These are phyloP conservation scores for Julus scandinavius DNA, from an alignment of 2,888 invertebrate genomes.

Conservation along the genomic window DNA sequence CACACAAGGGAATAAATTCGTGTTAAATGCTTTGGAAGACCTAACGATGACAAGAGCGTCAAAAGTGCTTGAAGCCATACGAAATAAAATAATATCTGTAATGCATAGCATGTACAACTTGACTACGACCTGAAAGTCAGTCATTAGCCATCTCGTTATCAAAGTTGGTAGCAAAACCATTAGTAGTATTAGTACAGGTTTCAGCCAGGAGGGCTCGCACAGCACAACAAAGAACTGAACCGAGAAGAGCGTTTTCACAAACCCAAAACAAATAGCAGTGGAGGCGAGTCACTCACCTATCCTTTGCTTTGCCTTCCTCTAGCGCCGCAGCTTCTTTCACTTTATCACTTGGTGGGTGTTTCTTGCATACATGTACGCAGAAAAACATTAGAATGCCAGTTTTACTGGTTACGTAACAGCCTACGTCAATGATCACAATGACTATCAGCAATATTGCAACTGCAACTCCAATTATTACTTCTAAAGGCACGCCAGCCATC, in stretches of 20 bases:
- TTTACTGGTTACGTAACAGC: conserved; percentile 78
- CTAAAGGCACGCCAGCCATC: conserved; percentile 60
- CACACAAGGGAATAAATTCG: neutral
- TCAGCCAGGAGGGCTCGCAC: neutral
- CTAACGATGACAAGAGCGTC: conserved; percentile 3
- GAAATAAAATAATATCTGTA: conserved; percentile 33
- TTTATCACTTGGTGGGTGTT: conserved; percentile 61
- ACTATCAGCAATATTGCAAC: conserved; percentile 82
- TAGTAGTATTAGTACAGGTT: conserved; percentile 26
- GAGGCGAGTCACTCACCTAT: conserved; percentile 53
- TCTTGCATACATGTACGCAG: conserved; percentile 61
- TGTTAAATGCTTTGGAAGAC: conserved; percentile 21
- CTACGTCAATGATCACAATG: conserved; percentile 78
- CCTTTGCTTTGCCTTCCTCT: conserved; percentile 59
- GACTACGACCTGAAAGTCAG: neutral
- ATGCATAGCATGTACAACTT: neutral
- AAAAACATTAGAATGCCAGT: conserved; percentile 68
- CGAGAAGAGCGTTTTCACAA: conserved; percentile 2
- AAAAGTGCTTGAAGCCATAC: conserved; percentile 14
- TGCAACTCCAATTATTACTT: conserved; percentile 84
- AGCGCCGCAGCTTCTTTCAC: conserved; percentile 59
- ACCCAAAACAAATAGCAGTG: neutral
- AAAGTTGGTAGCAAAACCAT: neutral
- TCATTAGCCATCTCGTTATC: neutral
- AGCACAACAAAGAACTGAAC: neutral